Conservation (phyloP, 2,113 vertebrate species). For the Hemichromis elongatus region DNA sequence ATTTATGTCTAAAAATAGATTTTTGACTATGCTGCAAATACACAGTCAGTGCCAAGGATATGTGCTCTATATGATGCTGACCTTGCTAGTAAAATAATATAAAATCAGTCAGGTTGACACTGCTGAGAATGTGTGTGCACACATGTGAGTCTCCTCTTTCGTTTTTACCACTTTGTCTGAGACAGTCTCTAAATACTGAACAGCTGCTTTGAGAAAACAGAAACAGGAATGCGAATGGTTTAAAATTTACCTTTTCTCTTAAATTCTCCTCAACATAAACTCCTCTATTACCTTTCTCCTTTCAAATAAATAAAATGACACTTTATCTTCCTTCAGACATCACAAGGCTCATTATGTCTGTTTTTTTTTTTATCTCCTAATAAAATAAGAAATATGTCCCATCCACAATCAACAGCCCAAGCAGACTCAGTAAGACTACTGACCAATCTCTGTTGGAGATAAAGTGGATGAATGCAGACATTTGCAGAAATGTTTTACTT, state of each 20-base stretch:
- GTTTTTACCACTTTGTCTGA: background rate
- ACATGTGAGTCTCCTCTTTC: background rate
- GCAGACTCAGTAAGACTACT: background rate
- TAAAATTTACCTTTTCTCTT: background rate
- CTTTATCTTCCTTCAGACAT: background rate
- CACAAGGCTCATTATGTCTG: background rate
- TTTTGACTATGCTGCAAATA: background rate
- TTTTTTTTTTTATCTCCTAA: background rate
- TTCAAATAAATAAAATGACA: background rate
- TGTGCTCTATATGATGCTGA: background rate
- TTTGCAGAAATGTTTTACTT: background rate
- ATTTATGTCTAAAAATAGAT: background rate
- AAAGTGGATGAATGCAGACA: background rate
- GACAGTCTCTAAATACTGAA: conserved; percentile 1
- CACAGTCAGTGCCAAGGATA: background rate
- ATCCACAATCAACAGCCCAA: background rate
- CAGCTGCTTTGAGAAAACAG: background rate
- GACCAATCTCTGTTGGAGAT: conserved; percentile 15
- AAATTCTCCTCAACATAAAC: background rate
- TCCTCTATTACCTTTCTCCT: background rate
- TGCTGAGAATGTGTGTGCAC: background rate
- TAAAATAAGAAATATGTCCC: background rate
- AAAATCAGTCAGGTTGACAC: too few species aligned
- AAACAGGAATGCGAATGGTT: background rate
- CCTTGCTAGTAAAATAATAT: background rate